These are phyloP conservation scores for Formica selysi DNA, from an alignment of 1,140 invertebrate genomes.

Conservation along the genomic window DNA sequence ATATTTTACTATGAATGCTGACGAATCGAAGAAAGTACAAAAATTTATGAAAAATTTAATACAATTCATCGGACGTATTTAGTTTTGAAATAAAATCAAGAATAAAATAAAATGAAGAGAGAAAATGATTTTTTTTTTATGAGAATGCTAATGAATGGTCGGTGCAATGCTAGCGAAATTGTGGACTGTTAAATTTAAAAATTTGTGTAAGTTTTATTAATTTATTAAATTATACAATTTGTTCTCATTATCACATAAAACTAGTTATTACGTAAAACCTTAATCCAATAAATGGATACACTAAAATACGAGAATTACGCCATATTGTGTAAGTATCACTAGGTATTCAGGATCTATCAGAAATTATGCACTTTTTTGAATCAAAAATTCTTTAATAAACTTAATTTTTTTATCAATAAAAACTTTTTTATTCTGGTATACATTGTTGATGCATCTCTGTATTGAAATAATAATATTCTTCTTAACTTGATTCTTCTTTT, in stretches of 20 bases:
- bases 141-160: background rate
- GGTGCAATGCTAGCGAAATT: background rate
- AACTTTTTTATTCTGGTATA: background rate
- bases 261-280: background rate
- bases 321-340: background rate
- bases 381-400: background rate
- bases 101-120: background rate
- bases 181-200: background rate
- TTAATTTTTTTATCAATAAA: background rate
- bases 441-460: background rate
- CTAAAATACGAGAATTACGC: background rate
- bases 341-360: background rate
- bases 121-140: background rate
- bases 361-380: background rate
- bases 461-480: background rate
- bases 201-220: background rate
- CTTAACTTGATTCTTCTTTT: background rate
- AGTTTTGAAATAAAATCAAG: background rate
- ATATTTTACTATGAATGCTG: conserved; percentile 21
- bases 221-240: background rate
- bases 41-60: background rate
- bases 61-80: background rate
- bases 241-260: background rate
- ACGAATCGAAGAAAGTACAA: background rate
- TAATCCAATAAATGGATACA: background rate